Conservation (phyloP, 2,797 vertebrate species). For the Xyrichtys novacula region DNA sequence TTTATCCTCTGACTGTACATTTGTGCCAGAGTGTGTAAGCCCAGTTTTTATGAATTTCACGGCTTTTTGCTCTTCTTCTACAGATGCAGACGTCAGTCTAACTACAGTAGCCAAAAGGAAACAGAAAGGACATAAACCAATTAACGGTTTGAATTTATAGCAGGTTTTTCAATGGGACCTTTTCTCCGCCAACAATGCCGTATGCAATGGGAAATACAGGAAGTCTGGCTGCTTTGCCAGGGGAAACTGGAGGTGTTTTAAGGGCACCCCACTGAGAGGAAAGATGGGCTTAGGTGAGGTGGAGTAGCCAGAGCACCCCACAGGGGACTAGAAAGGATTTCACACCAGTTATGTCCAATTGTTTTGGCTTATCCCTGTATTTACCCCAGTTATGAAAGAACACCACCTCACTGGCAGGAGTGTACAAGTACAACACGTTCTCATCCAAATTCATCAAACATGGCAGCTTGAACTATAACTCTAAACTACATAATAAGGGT, state of each 20-base stretch:
- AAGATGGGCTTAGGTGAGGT: slow-evolving; percentile 77
- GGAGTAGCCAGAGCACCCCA: slow-evolving; percentile 70
- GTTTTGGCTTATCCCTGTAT: slow-evolving; percentile 62
- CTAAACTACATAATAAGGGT: no score
- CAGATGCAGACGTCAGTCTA: slow-evolving; percentile 25
- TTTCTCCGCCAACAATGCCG: slow-evolving; percentile 49
- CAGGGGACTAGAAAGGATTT: slow-evolving; percentile 83
- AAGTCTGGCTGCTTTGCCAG: slow-evolving; percentile 80
- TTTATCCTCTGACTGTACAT: slow-evolving; percentile 10
- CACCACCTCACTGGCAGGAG: slow-evolving; percentile 56
- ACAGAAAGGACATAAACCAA: slow-evolving; percentile 60
- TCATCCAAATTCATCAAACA: background rate
- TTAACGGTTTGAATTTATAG: slow-evolving; percentile 63
- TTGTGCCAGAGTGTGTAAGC: background rate
- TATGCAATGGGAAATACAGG: slow-evolving; percentile 74
- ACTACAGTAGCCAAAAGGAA: slow-evolving; percentile 65
- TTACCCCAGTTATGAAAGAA: slow-evolving; percentile 47
- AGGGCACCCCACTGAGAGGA: slow-evolving; percentile 73
- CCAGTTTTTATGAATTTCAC: background rate
- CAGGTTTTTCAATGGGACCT: slow-evolving; percentile 31
- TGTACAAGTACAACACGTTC: slow-evolving; percentile 10
- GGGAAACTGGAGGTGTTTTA: slow-evolving; percentile 76
- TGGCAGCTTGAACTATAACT: no score
- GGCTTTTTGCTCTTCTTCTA: slow-evolving; percentile 1
- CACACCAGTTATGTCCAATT: slow-evolving; percentile 82